Conservation (phyloP, 2,797 vertebrate genomes). For the Balearica regulorum region DNA sequence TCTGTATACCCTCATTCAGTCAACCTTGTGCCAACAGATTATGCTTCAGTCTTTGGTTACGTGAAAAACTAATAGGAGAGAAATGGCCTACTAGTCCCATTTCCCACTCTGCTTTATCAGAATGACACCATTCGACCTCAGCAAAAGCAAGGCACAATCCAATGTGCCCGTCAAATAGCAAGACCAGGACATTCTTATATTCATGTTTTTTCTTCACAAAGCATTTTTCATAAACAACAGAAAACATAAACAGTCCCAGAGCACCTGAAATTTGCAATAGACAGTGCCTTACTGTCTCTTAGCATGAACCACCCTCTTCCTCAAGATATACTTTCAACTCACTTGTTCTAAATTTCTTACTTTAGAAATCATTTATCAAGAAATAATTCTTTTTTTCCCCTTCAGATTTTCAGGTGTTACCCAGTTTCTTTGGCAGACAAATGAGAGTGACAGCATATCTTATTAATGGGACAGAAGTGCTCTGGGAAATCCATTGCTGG, state of each 20-base stretch:
- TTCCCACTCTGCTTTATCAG: not conserved
- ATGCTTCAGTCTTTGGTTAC: not conserved
- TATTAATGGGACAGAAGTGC: not conserved
- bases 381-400: not conserved
- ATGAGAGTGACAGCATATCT: not conserved
- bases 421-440: not conserved
- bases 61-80: not conserved
- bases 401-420: conserved; percentile 6
- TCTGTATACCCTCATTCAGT: not conserved
- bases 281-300: not conserved
- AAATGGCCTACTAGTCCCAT: not conserved
- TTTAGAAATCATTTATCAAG: not conserved
- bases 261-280: not conserved
- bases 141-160: not conserved
- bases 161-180: not conserved
- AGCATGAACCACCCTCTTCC: not conserved
- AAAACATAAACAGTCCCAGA: not conserved
- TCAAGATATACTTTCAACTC: not conserved
- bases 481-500: conserved; percentile 4
- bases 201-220: not conserved
- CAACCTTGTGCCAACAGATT: not conserved
- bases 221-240: not conserved
- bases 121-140: not conserved
- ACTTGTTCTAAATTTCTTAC: not conserved
- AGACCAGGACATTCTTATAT: not conserved